Percentiles rank a stretch among this genome's conserved stretches.
Conservation (phyloP, 1,140 invertebrate species). For the Nautilus pompilius region DNA sequence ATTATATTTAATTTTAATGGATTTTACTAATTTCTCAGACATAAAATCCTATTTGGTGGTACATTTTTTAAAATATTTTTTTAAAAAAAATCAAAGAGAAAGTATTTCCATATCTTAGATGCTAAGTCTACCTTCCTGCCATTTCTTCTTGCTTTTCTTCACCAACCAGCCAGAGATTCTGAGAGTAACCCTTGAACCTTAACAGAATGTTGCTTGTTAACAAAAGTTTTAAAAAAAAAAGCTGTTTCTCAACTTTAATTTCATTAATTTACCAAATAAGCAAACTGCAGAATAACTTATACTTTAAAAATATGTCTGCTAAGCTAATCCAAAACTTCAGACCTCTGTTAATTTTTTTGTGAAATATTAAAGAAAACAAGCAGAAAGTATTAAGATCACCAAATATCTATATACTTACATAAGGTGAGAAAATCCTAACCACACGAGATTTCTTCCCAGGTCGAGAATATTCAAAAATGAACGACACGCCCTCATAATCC, state of each 20-base stretch:
- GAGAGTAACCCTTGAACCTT: too few species aligned
- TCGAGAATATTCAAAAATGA: slow-evolving; percentile 82
- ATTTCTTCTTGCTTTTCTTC: too few species aligned
- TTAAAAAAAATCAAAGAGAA: too few species aligned
- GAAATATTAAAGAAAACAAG: neutral
- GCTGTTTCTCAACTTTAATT: neutral
- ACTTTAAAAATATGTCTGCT: neutral
- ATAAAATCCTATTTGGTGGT: too few species aligned
- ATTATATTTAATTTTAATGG: too few species aligned
- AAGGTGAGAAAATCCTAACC: slow-evolving; percentile 87
- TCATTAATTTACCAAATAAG: neutral
- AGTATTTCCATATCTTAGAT: too few species aligned
- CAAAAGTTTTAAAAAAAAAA: too few species aligned
- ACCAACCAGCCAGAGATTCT: too few species aligned
- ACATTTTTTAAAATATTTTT: too few species aligned
- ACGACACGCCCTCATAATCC: slow-evolving; percentile 86
- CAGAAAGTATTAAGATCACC: slow-evolving; percentile 7
- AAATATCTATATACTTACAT: slow-evolving; percentile 69
- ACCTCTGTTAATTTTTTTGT: neutral
- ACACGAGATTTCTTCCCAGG: slow-evolving; percentile 77
- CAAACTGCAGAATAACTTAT: neutral
- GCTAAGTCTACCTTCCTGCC: too few species aligned
- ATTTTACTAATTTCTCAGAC: too few species aligned
- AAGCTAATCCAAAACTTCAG: neutral
- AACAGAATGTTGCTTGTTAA: too few species aligned